Evolutionary conservation across 1,140 invertebrate species (phyloP), one percentile per base, ranked within the genome.

Genomic region (Anthonomus grandis): DNA sequence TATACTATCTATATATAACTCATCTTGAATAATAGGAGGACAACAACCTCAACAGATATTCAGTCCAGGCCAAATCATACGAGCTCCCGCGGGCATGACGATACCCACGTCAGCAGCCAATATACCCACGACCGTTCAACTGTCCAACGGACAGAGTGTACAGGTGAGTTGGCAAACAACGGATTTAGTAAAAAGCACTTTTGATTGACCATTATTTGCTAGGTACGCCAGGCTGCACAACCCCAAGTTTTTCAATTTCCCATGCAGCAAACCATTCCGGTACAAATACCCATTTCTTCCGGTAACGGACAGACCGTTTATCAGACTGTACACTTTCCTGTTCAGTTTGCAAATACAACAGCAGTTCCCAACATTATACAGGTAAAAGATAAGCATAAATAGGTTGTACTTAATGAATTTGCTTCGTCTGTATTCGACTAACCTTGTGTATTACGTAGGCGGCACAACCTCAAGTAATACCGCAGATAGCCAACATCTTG

Each of bases 251-350:
- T 93, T 3, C 90, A 93, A 70, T 83, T 92, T 63, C 85, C 85
- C 8, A 80, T 92, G 74, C 86, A 90, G 71, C 89, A 91, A 70
- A 89, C 89, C 13, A 90, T 96, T 37, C 91, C 93, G 0, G 89
- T 96, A 12, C 92, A 95, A 76, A 87, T 95, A 34, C 93, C 94
- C 1, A 91, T 97, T 49, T 89, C 90, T 55, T 86, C 89, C 5
- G 84, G 84, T 13, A 90, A 89, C 74, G 94, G 94, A 0, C 93
- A 96, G 73, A 95, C 92, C 0, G 83, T 95, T 47, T 92, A 93
- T 71, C 93, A 96, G 70, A 95, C 93, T 0, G 85, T 95, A 1
- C 92, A 96, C 73, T 86, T 96, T 65, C 93, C 92, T 0, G 79
- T 94, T 17, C 90, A 93, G 74, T 78, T 87, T 1, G 76, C 89